These are phyloP conservation scores for Cactoblastis cactorum DNA, from an alignment of 2,888 invertebrate species.

Conservation along the genomic window DNA sequence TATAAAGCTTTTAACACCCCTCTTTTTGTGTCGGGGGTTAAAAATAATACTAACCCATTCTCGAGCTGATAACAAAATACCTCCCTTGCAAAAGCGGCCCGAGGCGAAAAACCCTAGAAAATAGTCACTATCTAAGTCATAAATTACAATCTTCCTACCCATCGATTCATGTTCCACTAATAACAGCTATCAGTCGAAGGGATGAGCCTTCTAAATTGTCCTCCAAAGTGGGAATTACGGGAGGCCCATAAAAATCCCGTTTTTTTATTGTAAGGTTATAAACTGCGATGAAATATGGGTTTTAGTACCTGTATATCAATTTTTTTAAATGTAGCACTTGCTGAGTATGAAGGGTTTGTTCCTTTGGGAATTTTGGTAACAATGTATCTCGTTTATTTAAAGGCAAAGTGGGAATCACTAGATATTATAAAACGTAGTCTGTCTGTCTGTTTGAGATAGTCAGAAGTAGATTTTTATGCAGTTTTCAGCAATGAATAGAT, in stretches of 20 bases:
- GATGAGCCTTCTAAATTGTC: slow-evolving; percentile 25
- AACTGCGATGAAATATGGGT: not conserved
- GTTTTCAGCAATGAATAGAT: too few species aligned
- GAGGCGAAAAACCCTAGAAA: slow-evolving; percentile 4
- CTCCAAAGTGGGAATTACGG: slow-evolving; percentile 2
- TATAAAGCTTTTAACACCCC: too few species aligned
- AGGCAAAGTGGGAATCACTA: too few species aligned
- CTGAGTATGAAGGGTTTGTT: too few species aligned
- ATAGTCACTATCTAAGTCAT: not conserved
- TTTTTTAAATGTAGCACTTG: not conserved
- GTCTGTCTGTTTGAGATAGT: too few species aligned
- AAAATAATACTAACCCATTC: not conserved
- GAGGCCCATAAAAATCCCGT: not conserved
- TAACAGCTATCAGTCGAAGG: slow-evolving; percentile 27
- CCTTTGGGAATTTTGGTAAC: too few species aligned
- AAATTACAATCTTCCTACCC: slow-evolving; percentile 12
- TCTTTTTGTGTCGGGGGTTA: too few species aligned
- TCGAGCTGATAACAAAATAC: slow-evolving; percentile 14
- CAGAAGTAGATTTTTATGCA: too few species aligned
- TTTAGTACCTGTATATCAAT: not conserved
- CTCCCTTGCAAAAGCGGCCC: not conserved
- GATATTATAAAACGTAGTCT: too few species aligned
- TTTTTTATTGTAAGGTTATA: slow-evolving; percentile 5
- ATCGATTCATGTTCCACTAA: slow-evolving; percentile 32
- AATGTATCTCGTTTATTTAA: too few species aligned